Evolutionary conservation across 2,113 vertebrate species (phyloP), one percentile per base, ranked within the genome.

Genomic region (Solea solea): DNA sequence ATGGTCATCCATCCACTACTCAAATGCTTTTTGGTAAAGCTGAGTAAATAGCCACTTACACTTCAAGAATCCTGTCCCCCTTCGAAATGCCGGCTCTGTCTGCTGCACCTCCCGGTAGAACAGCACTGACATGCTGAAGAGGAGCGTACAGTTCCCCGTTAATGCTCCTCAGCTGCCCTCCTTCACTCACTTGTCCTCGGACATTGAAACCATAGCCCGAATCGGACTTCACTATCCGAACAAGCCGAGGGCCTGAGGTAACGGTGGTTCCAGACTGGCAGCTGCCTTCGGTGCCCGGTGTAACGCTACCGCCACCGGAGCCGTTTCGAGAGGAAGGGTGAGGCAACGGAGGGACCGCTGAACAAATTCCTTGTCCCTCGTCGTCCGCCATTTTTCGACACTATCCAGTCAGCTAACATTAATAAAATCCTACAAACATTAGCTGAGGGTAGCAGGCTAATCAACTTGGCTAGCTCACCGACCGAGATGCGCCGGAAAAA

Each of bases 141-240:
- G 97, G 97, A 57, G 97, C 95, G 92, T 98, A 98, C 85, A 98
- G 94, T 85, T 98, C 96, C 46, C 97, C 97, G 95, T 97, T 95
- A 88, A 98, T 98, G 94, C 97, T 97, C 89, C 97, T 95, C 13
- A 98, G 94, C 65, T 98, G 96, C 14, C 97, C 97, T 63, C 97
- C 97, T 91, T 98, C 97, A 89, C 97, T 97, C 52, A 98, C 97
- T 92, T 98, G 97, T 5, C 97, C 97, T 75, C 97, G 95, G 49
- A 98, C 97, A 76, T 98, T 98, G 84, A 98, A 98, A 2, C 97
- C 97, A 77, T 98, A 98, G 10, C 97, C 97, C 21, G 96, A 97
- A 65, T 98, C 96, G 0, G 97, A 97, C 88, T 97, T 98, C 34
- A 98, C 95, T 80, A 98, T 96, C 28, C 96, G 95, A 8, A 98